Base-by-base conservation (phyloP, 2,888 invertebrate species). In the Gymnosoma rotundatum region DNA sequence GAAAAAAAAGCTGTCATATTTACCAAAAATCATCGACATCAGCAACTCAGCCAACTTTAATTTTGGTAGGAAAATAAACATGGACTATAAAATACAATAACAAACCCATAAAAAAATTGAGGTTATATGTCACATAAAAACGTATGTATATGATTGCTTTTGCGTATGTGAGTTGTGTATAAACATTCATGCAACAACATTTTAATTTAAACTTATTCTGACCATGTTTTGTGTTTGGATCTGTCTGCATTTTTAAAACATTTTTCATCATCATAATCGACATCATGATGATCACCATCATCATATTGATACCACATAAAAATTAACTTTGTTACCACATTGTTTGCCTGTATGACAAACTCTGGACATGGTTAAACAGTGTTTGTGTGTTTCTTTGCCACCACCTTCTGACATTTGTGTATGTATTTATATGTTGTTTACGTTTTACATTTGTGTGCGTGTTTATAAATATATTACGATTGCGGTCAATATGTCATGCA, bases 401-500 rank as follows among this genome's bases (percentile, higher is more conserved):
- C 61, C 48, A 6, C 21, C 54, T 42, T 21, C 1, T 50, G 54
- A 18, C 45, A 21, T 25, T 18, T 20, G 20, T 38, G 38, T 48
- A 20, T 56, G 25, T 16, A 25, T 36, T 7, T 18, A 9, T 42
- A 42, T 38, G 10, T 42, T 10, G 12, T 63, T 8, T 45, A 25
- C 52, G n/a, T 64, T 58, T 75, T 52, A 48, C 45, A 38, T 7
- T 25, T 50, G 48, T 56, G 16, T 64, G 69, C 42, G 52, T 50
- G 45, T 12, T 38, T 73, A 74, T 74, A 52, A 76, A 78, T 63
- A 79, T 72, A 82, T 72, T 72, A 83, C 78, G 85, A 87, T 87
- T 87, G 87, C 87, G 87, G 87, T 87, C 86, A 87, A 87, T 87
- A 84, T 87, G 87, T 85, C 86, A 87, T 84, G 80, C 81, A 82